Evolutionary conservation across 2,797 vertebrate genomes (phyloP).

Genomic region (Darevskia mixta): DNA sequence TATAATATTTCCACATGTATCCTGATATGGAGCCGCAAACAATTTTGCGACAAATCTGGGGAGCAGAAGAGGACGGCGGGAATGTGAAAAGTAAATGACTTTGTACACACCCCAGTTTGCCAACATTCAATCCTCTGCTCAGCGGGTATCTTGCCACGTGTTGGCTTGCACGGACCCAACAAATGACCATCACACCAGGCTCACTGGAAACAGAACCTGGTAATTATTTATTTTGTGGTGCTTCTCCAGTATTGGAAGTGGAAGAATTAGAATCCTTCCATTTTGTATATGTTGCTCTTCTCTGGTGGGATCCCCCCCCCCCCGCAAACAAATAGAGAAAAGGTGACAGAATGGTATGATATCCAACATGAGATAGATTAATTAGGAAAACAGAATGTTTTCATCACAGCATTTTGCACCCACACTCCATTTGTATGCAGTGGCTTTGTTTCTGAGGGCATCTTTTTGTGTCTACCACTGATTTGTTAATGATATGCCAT

Average conservation of each 20-base stretch:
- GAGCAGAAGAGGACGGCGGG: background rate
- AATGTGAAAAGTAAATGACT: background rate
- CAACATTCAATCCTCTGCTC: background rate
- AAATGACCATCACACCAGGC: background rate
- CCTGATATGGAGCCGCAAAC: background rate
- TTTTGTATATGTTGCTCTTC: constrained; percentile 1
- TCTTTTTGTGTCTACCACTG: constrained; percentile 57
- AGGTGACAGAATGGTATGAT: background rate
- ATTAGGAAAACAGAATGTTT: constrained; percentile 31
- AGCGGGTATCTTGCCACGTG: no score
- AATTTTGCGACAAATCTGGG: background rate
- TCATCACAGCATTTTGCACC: constrained; percentile 30
- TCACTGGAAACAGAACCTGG: background rate
- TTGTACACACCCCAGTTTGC: background rate
- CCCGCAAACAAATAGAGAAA: background rate
- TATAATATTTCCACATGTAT: background rate
- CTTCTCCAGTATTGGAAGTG: background rate
- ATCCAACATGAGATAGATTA: constrained; percentile 1
- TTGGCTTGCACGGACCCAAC: background rate
- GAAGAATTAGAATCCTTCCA: background rate
- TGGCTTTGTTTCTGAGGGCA: constrained; percentile 52
- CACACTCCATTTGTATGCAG: constrained; percentile 39
- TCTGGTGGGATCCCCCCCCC: background rate
- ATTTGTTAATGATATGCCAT: constrained; percentile 63
- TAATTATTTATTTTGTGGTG: background rate